These are phyloP conservation scores for Hippocampus abdominalis DNA, from an alignment of 2,113 vertebrate species.

Conservation along the genomic window DNA sequence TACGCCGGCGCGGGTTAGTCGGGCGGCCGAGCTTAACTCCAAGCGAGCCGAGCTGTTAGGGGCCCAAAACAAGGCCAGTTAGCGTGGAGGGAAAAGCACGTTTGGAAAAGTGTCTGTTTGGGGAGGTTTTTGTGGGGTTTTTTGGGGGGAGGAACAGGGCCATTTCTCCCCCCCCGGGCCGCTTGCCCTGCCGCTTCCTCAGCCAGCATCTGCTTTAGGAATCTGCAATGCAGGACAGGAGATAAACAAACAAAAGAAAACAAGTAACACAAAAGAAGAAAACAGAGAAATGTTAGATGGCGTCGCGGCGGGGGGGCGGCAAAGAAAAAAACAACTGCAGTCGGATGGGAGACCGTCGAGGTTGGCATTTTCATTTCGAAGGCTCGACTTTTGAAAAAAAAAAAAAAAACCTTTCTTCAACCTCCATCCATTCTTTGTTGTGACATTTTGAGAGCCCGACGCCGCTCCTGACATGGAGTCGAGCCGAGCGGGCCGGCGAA, in stretches of 20 bases:
- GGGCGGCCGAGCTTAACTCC: background rate
- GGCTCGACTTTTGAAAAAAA: no score
- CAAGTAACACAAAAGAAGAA: constrained; percentile 59
- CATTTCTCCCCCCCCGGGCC: constrained; percentile 76
- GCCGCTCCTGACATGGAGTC: no score
- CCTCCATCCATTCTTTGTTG: no score
- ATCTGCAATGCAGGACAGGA: constrained; percentile 80
- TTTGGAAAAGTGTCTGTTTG: background rate
- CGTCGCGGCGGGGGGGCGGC: background rate
- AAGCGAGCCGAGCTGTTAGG: background rate
- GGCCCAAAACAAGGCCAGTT: background rate
- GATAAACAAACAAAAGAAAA: constrained; percentile 38
- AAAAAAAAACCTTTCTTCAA: no score
- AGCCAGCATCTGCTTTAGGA: constrained; percentile 84
- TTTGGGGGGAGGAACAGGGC: constrained; percentile 39
- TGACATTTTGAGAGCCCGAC: no score
- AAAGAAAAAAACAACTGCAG: background rate
- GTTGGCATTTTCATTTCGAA: no score
- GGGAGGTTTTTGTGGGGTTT: background rate
- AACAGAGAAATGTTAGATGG: constrained; percentile 63
- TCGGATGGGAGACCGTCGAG: background rate
- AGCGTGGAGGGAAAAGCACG: background rate
- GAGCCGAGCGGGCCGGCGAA: no score
- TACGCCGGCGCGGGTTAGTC: constrained; percentile 25
- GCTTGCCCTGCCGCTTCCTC: constrained; percentile 81